phyloP scores from a whole-genome alignment of 2,797 vertebrate species.

The Catamblyrhynchus diadema region DNA sequence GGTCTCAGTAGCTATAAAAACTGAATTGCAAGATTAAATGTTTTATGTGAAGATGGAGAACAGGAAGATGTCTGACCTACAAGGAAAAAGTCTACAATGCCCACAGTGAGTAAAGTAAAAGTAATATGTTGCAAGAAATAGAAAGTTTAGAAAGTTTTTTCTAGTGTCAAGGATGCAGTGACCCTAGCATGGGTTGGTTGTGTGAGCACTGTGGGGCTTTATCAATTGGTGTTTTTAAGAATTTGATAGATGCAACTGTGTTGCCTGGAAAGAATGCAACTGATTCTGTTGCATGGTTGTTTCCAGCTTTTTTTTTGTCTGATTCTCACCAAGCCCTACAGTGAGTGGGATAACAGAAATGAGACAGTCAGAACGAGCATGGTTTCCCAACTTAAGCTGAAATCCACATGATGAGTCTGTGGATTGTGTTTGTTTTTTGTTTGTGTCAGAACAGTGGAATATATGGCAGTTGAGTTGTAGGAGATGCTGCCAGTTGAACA shows the following conservation, averaged over 20 bases:
- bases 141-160: background rate
- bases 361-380: background rate
- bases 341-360: slow-evolving; percentile 19
- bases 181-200: background rate
- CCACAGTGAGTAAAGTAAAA: background rate
- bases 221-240: background rate
- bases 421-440: background rate
- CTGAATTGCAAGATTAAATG: background rate
- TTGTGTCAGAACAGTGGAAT: background rate
- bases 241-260: background rate
- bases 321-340: background rate
- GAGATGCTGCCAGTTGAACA: background rate
- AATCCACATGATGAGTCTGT: background rate
- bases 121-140: background rate
- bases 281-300: background rate
- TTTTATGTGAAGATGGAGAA: background rate
- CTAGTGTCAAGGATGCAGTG: background rate
- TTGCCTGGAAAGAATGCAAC: background rate
- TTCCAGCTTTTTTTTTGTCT: background rate
- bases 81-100: background rate
- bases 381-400: background rate
- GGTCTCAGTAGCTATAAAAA: background rate
- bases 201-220: background rate
- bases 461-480: background rate
- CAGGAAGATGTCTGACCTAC: background rate